Evolutionary conservation across 2,888 invertebrate genomes (phyloP), one percentile per base, ranked within the genome.

Genomic region (Colletes collaris): DNA sequence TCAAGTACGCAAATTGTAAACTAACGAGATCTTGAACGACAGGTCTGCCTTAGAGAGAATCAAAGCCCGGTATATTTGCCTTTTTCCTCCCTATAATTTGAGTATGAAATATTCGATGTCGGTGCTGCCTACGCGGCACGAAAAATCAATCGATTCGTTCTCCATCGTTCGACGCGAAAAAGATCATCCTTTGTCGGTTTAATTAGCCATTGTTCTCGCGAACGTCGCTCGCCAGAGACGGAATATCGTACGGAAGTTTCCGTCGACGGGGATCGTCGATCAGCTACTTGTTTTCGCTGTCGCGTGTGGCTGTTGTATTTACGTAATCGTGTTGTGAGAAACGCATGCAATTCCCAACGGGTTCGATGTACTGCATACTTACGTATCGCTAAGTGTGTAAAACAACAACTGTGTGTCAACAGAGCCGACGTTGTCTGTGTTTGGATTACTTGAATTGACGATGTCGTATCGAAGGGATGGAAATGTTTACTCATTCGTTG

Each of bases 381-480:
- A 88, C 87, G 82, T 68, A 81, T 79, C 71, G 74, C 81, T 88
- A 88, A 80, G 79, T 82, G 77, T 79, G 71, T 80, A 72, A 27
- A 80, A 82, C 77, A 82, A 86, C 72, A 76, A 79, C 72, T 85
- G 58, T 59, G 53, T 58, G 49, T 56, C 44, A 46, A 46, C 44
- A 46, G 44, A 46, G 27, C 10, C 8, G 35, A 56, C 35, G 35
- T 58, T 67, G 49, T 40, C n/a, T 44, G 11, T 55, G 46, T 62
- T 81, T 78, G 69, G 64, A 76, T 80, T 86, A 84, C 87, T 87
- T 88, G 87, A 88, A 88, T 86, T 88, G 87, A 88, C 87, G 87
- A 88, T 86, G 87, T 86, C 49, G 79, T 79, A 83, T 71, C 75
- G 65, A 75, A 10, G 72, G 65, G 67, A 66, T 71, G 69, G 56